Evolutionary conservation across 2,888 invertebrate species (phyloP), one percentile per base, ranked within the genome.

Genomic region (Parochlus steinenii): DNA sequence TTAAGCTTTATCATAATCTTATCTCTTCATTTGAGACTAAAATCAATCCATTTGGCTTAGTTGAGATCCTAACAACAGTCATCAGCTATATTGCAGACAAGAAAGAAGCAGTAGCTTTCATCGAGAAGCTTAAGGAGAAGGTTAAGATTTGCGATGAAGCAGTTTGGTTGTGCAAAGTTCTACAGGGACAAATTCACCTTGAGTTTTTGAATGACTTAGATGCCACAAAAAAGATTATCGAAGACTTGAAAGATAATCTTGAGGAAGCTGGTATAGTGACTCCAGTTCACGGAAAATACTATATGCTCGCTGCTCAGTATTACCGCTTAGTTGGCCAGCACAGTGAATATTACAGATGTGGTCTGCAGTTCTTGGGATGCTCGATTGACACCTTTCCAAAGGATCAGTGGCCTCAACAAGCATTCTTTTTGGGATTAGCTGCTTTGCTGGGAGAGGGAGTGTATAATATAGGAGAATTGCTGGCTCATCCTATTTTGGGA

Each of bases 381-480:
- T 75, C 81, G 5, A 51, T 85, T 23, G 65, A 67, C 12, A 71
- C 71, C 6, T 63, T 82, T 43, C 65, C 69, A 3, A 61, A 63
- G 32, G 69, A 71, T 41, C 69, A 74, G 33, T 73, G 78, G 58
- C 66, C 71, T 36, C 71, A 75, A 35, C 77, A 85, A 47, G 97
- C 97, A 0, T 85, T 89, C 52, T 76, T 90, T 46, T 67, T 99
- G 4, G 87, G 92, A 0, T 61, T 98, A 6, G 97, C 98, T 1
- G 97, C 93, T 0, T 68, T 98, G 16, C 63, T 97, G 2, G 97
- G 93, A 1, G 85, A 90, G 47, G 85, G 82, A 15, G 86, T 99
- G 14, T 98, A 95, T 56, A 98, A 98, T 55, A 74, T 98, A 46
- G 97, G 93, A 0, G 98, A 98, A 58, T 63, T 99, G 79, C 61